Base-by-base conservation (phyloP, 2,888 invertebrate species). In the Archips xylosteana region DNA sequence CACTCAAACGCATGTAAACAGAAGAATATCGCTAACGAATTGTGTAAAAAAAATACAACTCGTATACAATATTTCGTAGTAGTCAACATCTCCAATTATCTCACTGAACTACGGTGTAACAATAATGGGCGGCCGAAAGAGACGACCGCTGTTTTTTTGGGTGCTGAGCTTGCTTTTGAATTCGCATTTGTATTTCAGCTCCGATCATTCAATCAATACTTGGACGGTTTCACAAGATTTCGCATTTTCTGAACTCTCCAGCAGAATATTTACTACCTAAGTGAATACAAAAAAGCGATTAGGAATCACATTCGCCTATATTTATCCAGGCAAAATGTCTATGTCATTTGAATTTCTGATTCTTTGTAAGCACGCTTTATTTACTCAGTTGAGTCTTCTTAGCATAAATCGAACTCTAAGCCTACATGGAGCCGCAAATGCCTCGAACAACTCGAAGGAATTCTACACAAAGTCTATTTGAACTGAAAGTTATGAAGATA, bases 381-480 rank as follows among this genome's bases (percentile, higher is more conserved):
- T 54, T 23, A 15, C 54, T 54, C 54, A 15, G 54, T 54, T 23
- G 54, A 23, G 23, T 15, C 54, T 54, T 54, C 54, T 54, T 23
- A 54, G 54, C 54, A 23, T 54, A 54, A 54, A 54, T 54, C 54
- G 9, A 54, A 54, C 54, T 54, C 54, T 51, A 51, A 51, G 51
- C 15, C 5, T 54, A 23, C 54, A 54, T 54, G 9, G 54, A 54
- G 54, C 15, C 9, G 15, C 54, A 54, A 54, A 54, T 54, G 23
- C 49, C 5, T 23, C 23, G 54, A 49, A n/a, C 49, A 2, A 13
- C 54, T 23, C 54, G 54, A 23, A 23, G 15, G 23, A 54, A 54
- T 23, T 54, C 54, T 8, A 54, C 23, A 54, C 54, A 8, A 36
- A 36, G 54, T 23, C 54, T 54, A 54, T 54, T 54, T 54, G 54